Evolutionary conservation across 2,113 vertebrate genomes (phyloP).

Genomic region (Syngnathus scovelli): DNA sequence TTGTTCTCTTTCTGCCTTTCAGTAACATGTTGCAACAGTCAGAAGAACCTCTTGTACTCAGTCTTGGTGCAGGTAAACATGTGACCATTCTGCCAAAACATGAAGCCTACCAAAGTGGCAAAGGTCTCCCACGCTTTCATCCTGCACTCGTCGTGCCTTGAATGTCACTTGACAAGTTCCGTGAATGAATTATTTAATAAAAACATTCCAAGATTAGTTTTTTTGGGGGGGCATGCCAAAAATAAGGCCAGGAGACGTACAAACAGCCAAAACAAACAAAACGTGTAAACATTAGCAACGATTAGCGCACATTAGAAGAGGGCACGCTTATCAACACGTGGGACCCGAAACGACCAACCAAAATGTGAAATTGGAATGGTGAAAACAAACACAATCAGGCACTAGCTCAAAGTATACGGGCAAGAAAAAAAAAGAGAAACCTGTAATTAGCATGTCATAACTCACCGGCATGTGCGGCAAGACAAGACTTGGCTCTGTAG

Average conservation of each 20-base stretch:
- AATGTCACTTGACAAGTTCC: neutral
- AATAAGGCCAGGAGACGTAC: neutral
- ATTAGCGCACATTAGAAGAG: too few species aligned
- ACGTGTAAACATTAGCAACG: too few species aligned
- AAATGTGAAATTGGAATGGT: neutral
- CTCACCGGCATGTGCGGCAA: constrained; percentile 37
- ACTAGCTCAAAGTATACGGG: neutral
- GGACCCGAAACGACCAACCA: neutral
- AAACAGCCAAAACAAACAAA: neutral
- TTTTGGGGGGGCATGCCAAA: too few species aligned
- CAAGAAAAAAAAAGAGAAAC: neutral
- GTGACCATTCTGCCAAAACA: neutral
- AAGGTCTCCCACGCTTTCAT: neutral
- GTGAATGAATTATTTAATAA: neutral
- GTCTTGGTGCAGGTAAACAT: neutral
- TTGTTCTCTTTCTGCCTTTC: neutral
- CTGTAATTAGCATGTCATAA: constrained; percentile 9
- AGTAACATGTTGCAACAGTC: neutral
- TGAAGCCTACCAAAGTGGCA: neutral
- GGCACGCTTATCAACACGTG: too few species aligned
- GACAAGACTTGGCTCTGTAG: constrained; percentile 30
- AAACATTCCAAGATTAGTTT: too few species aligned
- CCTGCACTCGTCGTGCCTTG: neutral
- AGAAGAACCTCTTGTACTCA: neutral
- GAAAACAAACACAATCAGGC: neutral